A percentile compares a stretch with the other conserved stretches of the same genome.
Evolutionary conservation across 1,140 invertebrate genomes (phyloP).

Genomic region (Temnothorax longispinosus): DNA sequence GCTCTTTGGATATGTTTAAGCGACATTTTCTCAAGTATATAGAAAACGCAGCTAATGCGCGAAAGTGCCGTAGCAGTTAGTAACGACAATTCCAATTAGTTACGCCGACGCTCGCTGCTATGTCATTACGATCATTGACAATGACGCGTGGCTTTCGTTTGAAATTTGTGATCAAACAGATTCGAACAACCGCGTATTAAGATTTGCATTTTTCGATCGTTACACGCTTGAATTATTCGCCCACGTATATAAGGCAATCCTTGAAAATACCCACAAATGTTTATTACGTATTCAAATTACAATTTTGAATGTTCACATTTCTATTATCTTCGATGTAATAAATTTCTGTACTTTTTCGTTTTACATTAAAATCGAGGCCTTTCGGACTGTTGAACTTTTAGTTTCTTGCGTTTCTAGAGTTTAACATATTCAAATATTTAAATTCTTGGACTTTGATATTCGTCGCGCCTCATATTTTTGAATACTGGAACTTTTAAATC

Average conservation of each 20-base stretch:
- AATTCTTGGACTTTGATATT: neutral
- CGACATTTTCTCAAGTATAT: constrained; percentile 50
- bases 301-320: neutral
- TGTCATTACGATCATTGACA: constrained; percentile 67
- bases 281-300: neutral
- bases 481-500: neutral
- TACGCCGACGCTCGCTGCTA: constrained; percentile 59
- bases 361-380: neutral
- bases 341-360: neutral
- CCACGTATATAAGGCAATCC: neutral
- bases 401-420: neutral
- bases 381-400: neutral
- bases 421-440: neutral
- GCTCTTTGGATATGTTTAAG: constrained; percentile 36
- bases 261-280: neutral
- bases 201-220: neutral
- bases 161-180: constrained; percentile 11
- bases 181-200: neutral
- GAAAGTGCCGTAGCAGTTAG: constrained; percentile 65
- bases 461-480: neutral
- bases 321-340: neutral
- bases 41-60: constrained; percentile 74
- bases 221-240: neutral
- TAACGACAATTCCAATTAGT: constrained; percentile 71
- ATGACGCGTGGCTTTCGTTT: constrained; percentile 68